Evolutionary conservation across 2,113 vertebrate genomes (phyloP), one percentile per base, ranked within the genome.

Genomic region (Anoura caudifer): DNA sequence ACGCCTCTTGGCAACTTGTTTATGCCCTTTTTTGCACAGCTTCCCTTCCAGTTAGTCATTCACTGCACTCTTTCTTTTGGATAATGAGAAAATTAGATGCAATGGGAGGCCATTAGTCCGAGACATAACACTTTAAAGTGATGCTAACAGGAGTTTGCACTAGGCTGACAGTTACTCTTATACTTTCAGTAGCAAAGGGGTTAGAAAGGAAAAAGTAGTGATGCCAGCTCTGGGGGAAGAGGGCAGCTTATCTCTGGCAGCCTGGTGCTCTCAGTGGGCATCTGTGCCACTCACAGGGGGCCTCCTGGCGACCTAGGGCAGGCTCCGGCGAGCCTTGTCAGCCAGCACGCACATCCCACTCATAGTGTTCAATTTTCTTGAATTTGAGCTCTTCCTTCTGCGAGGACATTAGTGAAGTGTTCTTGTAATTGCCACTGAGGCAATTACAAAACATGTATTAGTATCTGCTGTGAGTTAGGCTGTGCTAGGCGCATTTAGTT

Each of bases 61-160:
- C 17, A 36, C n/a, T 5, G 0, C 9, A 11, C 22, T 45, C 79
- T 91, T 94, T 72, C 69, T 80, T 76, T 90, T 12, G 36, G 75
- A 36, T 94, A 87, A 80, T 69, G 69, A 92, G 88, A 87, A 95
- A 93, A 87, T 94, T n/a, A 97, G 83, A 87, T 86, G 76, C 22
- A 56, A 41, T 69, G 65, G 70, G 72, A 91, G 76, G 63, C 80
- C 54, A 85, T 95, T 93, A 47, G 61, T 93, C 70, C 10, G 45
- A 91, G n/a, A 43, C 59, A 33, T 84, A 12, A n/a, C 36, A 50
- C 54, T 72, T 92, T 67, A 84, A 94, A 84, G 67, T 47, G 77
- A 75, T 63, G 52, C 50, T 67, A 69, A 67, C 63, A n/a, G 82
- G 86, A 69, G 79, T 95, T 67, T 86, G 47, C 33, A 59, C 56